Percentiles rank a stretch among this genome's conserved stretches.
Evolutionary conservation across 2,113 vertebrate genomes (phyloP).

Genomic region (Addax nasomaculatus): DNA sequence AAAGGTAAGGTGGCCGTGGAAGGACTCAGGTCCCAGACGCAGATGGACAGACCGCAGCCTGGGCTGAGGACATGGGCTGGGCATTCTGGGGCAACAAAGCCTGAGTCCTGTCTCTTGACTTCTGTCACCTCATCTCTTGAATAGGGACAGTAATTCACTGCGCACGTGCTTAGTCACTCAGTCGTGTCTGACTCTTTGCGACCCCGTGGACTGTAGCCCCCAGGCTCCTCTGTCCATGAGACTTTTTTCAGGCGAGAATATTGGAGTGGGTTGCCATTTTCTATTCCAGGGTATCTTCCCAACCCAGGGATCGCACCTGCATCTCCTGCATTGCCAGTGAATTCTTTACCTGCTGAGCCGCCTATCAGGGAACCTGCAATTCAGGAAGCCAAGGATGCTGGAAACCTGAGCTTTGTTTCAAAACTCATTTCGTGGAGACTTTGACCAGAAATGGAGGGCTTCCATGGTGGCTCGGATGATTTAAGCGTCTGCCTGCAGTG

Average conservation of each 20-base stretch:
- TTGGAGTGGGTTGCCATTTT: background rate
- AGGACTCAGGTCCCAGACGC: background rate
- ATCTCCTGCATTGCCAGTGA: background rate
- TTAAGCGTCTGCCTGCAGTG: background rate
- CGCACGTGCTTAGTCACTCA: fast-evolving
- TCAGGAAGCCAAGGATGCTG: background rate
- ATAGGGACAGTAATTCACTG: background rate
- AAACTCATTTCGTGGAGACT: background rate
- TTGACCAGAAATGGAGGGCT: background rate
- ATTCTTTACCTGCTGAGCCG: background rate
- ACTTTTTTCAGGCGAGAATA: background rate
- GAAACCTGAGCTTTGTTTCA: background rate
- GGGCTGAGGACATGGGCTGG: background rate
- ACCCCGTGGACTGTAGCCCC: background rate
- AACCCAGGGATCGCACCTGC: background rate
- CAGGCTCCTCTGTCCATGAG: background rate
- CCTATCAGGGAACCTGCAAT: background rate
- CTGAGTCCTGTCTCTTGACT: background rate
- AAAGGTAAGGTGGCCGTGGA: background rate
- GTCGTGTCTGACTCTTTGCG: background rate
- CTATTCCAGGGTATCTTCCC: background rate
- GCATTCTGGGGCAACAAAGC: background rate
- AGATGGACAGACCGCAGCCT: background rate
- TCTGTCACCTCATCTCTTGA: no score
- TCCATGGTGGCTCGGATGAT: background rate